Evolutionary conservation across 2,797 vertebrate genomes (phyloP), one percentile per base, ranked within the genome.

Genomic region (Mormyrus proboscirostris): DNA sequence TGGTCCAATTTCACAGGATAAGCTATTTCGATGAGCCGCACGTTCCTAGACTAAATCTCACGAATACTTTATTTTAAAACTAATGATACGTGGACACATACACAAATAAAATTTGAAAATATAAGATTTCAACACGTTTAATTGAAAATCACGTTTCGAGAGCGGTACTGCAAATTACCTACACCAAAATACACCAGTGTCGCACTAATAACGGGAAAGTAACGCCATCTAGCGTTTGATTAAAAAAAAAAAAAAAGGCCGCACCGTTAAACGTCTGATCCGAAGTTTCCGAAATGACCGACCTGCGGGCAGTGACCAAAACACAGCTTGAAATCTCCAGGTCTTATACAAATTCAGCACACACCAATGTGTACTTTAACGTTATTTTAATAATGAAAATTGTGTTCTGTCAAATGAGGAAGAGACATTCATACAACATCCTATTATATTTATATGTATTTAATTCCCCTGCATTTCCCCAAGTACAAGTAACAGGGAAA

Each of bases 401-500:
- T 83, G 41, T 47, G 19, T 83, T 33, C 50, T 12, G 55, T 62
- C 86, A 87, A 62, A 87, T 44, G 50, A 87, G 53, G 57, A 91
- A 85, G 73, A 89, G 88, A 79, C 87, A 95, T 92, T 94, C 92
- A 96, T 96, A 96, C 96, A 95, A 95, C 96, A 96, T 96, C 95
- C 96, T 96, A 92, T 90, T 90, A 88, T 89, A 89, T 90, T n/a
- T 88, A 41, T 41, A 76, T 76, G 85, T 69, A 95, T 96, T 96
- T 97, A 97, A 97, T 97, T 97, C 96, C 96, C 97, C 97, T 97
- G 97, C 96, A 96, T 96, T 96, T 96, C 90, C 96, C 95, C 96
- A 97, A 97, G 96, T 96, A 97, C 96, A 97, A 97, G 97, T 97
- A 97, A 97, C 96, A 97, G 96, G 96, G 96, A 96, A 97, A 97